Conservation (phyloP, 2,888 invertebrate genomes). For the Atethmia centrago region DNA sequence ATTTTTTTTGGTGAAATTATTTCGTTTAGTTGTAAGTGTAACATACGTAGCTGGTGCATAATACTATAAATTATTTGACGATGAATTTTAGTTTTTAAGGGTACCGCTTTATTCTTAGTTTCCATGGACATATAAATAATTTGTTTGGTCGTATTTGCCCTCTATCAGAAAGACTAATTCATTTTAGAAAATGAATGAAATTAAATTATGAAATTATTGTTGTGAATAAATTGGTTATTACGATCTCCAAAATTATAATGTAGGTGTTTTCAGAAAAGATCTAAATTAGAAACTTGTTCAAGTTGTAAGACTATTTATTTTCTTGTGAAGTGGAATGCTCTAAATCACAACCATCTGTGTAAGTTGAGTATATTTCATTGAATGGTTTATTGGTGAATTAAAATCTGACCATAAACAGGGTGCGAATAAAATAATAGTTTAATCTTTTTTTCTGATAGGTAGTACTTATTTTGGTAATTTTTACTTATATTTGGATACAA, state of each 20-base stretch:
- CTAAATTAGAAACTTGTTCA: conserved; percentile 53
- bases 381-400: conserved; percentile 21
- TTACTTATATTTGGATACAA: conserved; percentile 39
- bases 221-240: conserved; percentile 44
- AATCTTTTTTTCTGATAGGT: conserved; percentile 42
- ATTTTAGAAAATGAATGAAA: conserved; percentile 59
- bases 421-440: conserved; percentile 47
- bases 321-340: conserved; percentile 21
- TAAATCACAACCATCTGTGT: not conserved
- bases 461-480: conserved; percentile 60
- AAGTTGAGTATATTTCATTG: conserved; percentile 14
- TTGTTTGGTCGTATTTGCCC: conserved; percentile 47
- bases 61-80: conserved; percentile 69
- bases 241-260: conserved; percentile 56
- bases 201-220: conserved; percentile 66
- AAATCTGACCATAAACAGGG: conserved; percentile 28
- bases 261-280: conserved; percentile 54
- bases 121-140: conserved; percentile 28
- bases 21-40: conserved; percentile 62
- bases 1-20: conserved; percentile 64
- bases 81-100: conserved; percentile 52
- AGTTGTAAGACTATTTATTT: conserved; percentile 58
- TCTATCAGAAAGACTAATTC: conserved; percentile 48
- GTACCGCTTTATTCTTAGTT: conserved; percentile 37
- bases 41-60: conserved; percentile 78